These are phyloP conservation scores for Scaptomyza caliginosa DNA, from an alignment of 2,888 invertebrate species.

Conservation along the genomic window DNA sequence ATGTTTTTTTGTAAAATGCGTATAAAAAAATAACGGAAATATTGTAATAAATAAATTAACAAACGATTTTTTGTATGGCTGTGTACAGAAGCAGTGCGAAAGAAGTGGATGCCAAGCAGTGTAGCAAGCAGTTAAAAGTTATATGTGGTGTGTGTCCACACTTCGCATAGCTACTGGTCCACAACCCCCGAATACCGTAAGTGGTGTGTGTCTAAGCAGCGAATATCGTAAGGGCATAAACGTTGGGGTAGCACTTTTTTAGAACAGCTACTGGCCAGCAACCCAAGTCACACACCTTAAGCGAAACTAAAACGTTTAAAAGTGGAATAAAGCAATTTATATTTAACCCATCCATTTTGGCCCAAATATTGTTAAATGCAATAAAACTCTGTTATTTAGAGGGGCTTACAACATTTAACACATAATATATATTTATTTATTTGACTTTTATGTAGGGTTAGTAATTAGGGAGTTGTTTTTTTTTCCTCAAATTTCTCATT, in stretches of 20 bases:
- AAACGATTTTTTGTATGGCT: slow-evolving; percentile 15
- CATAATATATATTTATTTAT: slow-evolving; percentile 74
- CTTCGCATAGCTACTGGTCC: no score
- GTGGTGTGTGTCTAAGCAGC: background rate
- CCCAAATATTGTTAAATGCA: slow-evolving; percentile 1
- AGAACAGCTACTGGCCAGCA: background rate
- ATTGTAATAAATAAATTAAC: slow-evolving; percentile 61
- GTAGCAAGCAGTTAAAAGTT: slow-evolving; percentile 21
- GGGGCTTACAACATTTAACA: slow-evolving; percentile 81
- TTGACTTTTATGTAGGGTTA: slow-evolving; percentile 58
- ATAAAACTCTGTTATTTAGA: slow-evolving; percentile 52
- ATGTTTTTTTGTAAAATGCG: slow-evolving; percentile 57
- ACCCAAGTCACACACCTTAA: background rate
- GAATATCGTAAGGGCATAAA: background rate
- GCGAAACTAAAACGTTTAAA: background rate
- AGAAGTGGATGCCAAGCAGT: background rate
- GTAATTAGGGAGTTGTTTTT: slow-evolving; percentile 52
- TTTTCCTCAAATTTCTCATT: slow-evolving; percentile 47
- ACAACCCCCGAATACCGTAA: no score
- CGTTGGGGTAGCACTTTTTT: background rate
- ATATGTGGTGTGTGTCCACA: no score
- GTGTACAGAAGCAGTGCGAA: background rate
- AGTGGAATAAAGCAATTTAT: background rate
- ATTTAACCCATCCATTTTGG: background rate
- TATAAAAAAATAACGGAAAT: slow-evolving; percentile 62